Conservation (phyloP, 2,113 vertebrate species). For the Rallus limicola region DNA sequence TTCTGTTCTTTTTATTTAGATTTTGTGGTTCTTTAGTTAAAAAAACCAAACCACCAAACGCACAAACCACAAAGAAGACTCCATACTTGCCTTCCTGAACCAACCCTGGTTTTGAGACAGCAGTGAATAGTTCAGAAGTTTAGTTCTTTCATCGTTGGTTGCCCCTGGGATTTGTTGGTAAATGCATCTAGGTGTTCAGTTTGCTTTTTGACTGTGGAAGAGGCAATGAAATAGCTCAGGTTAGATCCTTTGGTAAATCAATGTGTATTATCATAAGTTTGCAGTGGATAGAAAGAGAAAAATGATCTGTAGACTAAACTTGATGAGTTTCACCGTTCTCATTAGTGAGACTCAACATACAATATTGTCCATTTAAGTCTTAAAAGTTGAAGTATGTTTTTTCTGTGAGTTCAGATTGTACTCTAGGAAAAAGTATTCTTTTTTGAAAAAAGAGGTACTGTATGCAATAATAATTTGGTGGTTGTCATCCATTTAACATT, state of each 20-base stretch:
- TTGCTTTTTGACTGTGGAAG: not conserved
- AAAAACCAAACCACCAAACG: too few relatives aligned
- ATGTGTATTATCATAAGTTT: not conserved
- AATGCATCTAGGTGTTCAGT: not conserved
- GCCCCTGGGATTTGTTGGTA: not conserved
- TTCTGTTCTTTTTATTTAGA: not conserved
- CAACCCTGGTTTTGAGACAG: not conserved
- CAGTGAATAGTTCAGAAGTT: not conserved
- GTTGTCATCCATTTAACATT: not conserved
- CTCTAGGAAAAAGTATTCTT: not conserved
- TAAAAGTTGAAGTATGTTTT: not conserved
- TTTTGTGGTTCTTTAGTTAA: not conserved
- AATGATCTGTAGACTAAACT: not conserved
- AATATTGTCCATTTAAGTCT: not conserved
- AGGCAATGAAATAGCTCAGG: not conserved
- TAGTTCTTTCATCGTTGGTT: not conserved
- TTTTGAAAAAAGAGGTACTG: not conserved
- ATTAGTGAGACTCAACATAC: not conserved
- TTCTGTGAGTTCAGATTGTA: not conserved
- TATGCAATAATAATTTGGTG: not conserved
- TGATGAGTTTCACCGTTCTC: not conserved
- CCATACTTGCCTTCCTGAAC: not conserved
- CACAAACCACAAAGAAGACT: not conserved
- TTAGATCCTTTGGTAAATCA: not conserved
- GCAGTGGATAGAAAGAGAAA: not conserved